Evolutionary conservation across 2,888 invertebrate species (phyloP), one percentile per base, ranked within the genome.

Genomic region (Polymixis lichenea): DNA sequence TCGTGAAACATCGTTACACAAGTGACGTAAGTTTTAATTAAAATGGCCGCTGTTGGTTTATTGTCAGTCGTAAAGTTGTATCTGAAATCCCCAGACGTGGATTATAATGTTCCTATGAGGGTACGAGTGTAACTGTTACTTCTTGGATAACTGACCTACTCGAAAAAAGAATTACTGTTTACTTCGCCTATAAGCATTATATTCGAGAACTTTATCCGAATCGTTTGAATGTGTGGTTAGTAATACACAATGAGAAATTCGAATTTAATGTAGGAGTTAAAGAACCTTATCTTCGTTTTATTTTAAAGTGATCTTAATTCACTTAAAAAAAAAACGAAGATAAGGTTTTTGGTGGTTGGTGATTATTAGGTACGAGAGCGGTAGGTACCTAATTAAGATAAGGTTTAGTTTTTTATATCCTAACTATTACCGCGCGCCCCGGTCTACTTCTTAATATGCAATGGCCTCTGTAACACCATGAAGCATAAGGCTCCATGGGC

Each of bases 11-110:
- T 89, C 75, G 83, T 88, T 88, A 89, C 87, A 89, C 87, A 89
- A 91, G 89, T 90, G 88, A 87, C 87, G 89, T 86, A 92, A 92
- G 90, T 92, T 93, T 93, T 91, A 91, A 92, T 93, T 92, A 92
- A 90, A 92, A 91, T 89, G 83, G 78, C 87, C 82, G 61, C 75
- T 55, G 86, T 88, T 87, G 82, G 89, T 89, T 90, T 86, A 88
- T 87, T 89, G 78, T 82, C 74, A 82, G 88, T 80, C 78, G 62
- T 87, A 80, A 84, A 85, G 76, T 80, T 85, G 67, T 89, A 77
- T 83, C 83, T 76, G 25, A 43, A 69, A n/a, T 80, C 66, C 73
- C 73, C 80, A 79, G 82, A 82, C 78, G 72, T 71, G 79, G 72
- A 84, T 80, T 82, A 73, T 69, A 77, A 71, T 77, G 65, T 49